These are phyloP conservation scores for Macropis europaea DNA, from an alignment of 2,888 invertebrate genomes.

Conservation along the genomic window DNA sequence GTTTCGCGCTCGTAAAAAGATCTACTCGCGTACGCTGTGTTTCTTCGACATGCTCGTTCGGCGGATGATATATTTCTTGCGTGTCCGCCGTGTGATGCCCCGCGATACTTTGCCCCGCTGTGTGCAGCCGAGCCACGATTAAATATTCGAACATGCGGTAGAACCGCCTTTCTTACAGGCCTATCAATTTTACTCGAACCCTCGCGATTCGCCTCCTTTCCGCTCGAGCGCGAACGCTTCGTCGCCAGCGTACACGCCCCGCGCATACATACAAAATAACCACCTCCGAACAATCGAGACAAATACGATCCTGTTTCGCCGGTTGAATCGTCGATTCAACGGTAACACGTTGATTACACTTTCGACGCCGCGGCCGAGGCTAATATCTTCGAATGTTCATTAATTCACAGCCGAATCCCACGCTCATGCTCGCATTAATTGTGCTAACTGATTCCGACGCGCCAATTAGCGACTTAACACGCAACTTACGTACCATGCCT, in stretches of 20 bases:
- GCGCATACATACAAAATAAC: not conserved
- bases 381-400: constrained; percentile 2
- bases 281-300: not conserved
- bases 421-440: constrained; percentile 13
- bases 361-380: not conserved
- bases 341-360: not conserved
- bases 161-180: constrained; percentile 13
- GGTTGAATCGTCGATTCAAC: not conserved
- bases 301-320: constrained; percentile 2
- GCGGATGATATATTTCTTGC: constrained; percentile 33
- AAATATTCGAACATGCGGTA: constrained; percentile 30
- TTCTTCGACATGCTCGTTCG: constrained; percentile 28
- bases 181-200: constrained; percentile 9
- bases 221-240: not conserved
- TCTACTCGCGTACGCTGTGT: constrained; percentile 13
- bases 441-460: constrained; percentile 17
- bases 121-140: constrained; percentile 16
- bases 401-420: constrained; percentile 22
- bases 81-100: not conserved
- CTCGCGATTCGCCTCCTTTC: not conserved
- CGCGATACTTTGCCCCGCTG: constrained; percentile 24
- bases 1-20: constrained; percentile 35
- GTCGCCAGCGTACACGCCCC: no score
- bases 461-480: constrained; percentile 34
- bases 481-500: constrained; percentile 15